Evolutionary conservation across 2,113 vertebrate species (phyloP).

Genomic region (Marcusenius ussheri): DNA sequence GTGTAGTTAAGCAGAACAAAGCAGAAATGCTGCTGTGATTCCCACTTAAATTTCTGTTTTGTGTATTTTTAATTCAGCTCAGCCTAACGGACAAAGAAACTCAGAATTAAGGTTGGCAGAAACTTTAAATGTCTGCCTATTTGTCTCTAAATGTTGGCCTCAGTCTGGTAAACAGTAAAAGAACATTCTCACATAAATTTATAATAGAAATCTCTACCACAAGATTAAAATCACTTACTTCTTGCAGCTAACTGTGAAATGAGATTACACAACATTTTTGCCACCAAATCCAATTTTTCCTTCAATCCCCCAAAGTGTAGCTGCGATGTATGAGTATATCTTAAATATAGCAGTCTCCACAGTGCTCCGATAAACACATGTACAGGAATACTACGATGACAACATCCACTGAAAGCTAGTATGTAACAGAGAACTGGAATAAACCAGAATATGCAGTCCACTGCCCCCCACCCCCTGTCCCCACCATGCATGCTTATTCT

Average conservation of each 20-base stretch:
- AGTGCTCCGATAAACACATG: not conserved
- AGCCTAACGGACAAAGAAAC: not conserved
- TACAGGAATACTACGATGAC: not conserved
- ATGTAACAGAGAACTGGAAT: not conserved
- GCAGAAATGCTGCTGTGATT: not conserved
- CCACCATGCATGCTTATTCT: not conserved
- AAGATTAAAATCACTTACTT: not conserved
- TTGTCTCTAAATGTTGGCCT: not conserved
- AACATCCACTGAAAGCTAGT: not conserved
- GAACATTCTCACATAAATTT: not conserved
- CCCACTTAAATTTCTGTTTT: not conserved
- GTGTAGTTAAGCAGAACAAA: not conserved
- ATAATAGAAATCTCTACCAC: not conserved
- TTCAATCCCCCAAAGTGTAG: not conserved
- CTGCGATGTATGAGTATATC: not conserved
- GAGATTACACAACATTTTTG: not conserved
- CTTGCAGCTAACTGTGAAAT: not conserved
- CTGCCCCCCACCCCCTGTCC: not conserved
- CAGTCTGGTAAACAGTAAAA: not conserved
- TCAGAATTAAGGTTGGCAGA: not conserved
- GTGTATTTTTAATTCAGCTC: not conserved
- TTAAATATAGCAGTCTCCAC: not conserved
- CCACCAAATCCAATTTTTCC: not conserved
- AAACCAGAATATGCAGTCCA: not conserved
- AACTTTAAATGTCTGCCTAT: not conserved